A percentile compares a stretch with the other conserved stretches of the same genome.
Conservation (phyloP, 2,113 vertebrate species). For the Tonatia bakeri region DNA sequence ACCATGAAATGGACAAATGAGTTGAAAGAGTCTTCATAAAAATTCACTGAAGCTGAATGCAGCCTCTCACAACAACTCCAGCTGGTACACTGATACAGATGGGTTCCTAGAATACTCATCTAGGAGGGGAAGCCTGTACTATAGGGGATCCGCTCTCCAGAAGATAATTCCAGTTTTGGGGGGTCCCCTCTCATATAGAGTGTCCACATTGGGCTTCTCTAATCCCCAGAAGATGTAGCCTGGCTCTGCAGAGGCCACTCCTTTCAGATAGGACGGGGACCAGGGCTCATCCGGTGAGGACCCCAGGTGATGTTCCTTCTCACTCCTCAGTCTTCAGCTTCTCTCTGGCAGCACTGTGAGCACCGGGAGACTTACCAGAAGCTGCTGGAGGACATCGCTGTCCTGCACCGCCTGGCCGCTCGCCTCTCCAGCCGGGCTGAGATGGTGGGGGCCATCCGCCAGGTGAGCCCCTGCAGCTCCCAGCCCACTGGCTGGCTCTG, state of each 20-base stretch:
- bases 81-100: too few relatives aligned
- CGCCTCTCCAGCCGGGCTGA: conserved; percentile 95
- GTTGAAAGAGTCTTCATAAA: too few relatives aligned
- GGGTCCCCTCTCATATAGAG: neutral
- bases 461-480: conserved; percentile 80
- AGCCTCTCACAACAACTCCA: too few relatives aligned
- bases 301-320: neutral
- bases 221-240: neutral
- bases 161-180: too few relatives aligned
- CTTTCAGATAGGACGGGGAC: neutral
- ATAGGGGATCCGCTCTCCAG: too few relatives aligned
- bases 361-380: conserved; percentile 95
- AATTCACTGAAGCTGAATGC: too few relatives aligned
- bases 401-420: conserved; percentile 90
- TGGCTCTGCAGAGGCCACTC: neutral
- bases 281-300: neutral
- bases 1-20: too few relatives aligned
- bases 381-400: conserved; percentile 89
- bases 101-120: too few relatives aligned
- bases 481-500: neutral
- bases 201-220: neutral
- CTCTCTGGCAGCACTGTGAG: conserved; percentile 92
- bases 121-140: too few relatives aligned
- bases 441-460: conserved; percentile 94
- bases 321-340: conserved; percentile 85